Evolutionary conservation across 2,888 invertebrate species (phyloP).

Genomic region (Cataglyphis cursor): DNA sequence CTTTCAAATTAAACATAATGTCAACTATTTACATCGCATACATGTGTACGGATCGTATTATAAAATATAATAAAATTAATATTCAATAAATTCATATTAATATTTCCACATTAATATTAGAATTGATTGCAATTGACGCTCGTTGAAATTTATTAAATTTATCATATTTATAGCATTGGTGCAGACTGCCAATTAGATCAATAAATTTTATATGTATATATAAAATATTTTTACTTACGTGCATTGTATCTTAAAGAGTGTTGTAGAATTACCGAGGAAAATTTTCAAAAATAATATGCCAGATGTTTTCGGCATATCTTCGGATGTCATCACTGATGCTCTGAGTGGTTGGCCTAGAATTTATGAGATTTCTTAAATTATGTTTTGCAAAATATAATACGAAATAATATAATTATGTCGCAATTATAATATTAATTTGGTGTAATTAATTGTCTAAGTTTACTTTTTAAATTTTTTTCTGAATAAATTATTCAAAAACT

Average conservation of each 20-base stretch:
- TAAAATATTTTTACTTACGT: slow-evolving; percentile 85
- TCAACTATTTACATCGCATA: neutral
- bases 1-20: neutral
- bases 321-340: slow-evolving; percentile 87
- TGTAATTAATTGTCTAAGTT: neutral
- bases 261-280: slow-evolving; percentile 84
- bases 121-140: neutral
- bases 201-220: neutral
- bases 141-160: neutral
- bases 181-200: neutral
- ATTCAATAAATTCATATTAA: neutral
- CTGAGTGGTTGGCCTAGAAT: slow-evolving; percentile 88
- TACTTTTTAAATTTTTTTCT: neutral
- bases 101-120: neutral
- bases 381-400: neutral
- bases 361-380: neutral
- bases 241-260: slow-evolving; percentile 87
- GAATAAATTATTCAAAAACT: neutral
- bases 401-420: neutral
- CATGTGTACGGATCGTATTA: neutral
- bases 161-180: neutral
- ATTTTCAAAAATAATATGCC: slow-evolving; percentile 87
- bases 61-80: neutral
- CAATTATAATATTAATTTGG: neutral
- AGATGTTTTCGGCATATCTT: slow-evolving; percentile 85